Base-by-base conservation (phyloP, 2,888 invertebrate genomes). In the Cosmia pyralina region DNA sequence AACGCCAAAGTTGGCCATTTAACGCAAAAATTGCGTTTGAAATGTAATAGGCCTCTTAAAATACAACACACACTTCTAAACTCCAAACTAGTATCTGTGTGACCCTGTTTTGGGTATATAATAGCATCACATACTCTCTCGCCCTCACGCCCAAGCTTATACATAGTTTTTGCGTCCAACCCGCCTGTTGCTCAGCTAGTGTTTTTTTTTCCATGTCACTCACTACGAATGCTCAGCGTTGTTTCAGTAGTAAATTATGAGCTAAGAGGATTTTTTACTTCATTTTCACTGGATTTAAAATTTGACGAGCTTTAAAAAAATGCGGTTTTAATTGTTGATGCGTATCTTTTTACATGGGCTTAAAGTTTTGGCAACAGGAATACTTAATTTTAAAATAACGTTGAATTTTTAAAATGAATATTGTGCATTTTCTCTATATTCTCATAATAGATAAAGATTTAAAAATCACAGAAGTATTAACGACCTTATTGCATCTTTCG, bases 161-260 rank as follows among this genome's bases (percentile, higher is more conserved):
- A 81, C 17, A 75, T 75, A 48, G 66, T 69, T 70, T 59, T 64
- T 63, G 48, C 63, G n/a, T 44, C n/a, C 58, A 38, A 38, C 38
- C 15, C 44, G 63, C 83, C 83, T 82, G 78, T 82, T 78, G 83
- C 78, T 50, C 44, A 2, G 48, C 28, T 57, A 57, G 60, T 57
- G n/a, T 0, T 11, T 82, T 78, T 82, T 78, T 78, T 80, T 53
- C 59, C 58, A 50, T 59, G 52, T 69, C 81, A 59, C 53, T 78
- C 63, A 64, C 83, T 63, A 78, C 79, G 59, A 58, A 57, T 77
- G 50, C 59, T 44, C 64, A 22, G 41, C 55, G 53, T 50, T 53
- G 60, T 55, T 69, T n/a, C 48, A 28, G 38, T 38, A 78, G 41
- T 69, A 77, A 82, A 82, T 82, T 77, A 69, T 64, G 63, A 55